Conservation (phyloP, 2,797 vertebrate genomes). For the Callimico goeldii region DNA sequence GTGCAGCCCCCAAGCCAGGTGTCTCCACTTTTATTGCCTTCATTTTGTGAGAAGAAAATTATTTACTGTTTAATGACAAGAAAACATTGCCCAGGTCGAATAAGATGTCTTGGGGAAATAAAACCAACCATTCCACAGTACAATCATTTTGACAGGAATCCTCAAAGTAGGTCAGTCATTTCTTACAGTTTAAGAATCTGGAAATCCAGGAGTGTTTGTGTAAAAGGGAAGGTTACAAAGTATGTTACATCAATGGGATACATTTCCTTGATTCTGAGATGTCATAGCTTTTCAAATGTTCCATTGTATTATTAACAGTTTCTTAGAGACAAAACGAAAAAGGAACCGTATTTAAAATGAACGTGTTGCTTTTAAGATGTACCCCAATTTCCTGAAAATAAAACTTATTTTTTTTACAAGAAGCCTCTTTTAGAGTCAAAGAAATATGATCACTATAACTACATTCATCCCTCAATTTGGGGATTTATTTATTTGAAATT, state of each 20-base stretch:
- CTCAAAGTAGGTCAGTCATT: slow-evolving; percentile 34
- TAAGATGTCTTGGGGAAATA: slow-evolving; percentile 24
- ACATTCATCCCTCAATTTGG: background rate
- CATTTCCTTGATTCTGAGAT: background rate
- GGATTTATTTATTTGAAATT: background rate
- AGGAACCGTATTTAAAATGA: background rate
- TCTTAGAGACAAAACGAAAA: background rate
- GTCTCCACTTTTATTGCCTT: background rate
- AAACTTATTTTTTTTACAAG: background rate
- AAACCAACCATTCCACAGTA: slow-evolving; percentile 36
- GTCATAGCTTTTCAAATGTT: background rate
- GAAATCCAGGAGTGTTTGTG: background rate
- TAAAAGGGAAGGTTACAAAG: background rate
- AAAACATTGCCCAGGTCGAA: slow-evolving; percentile 17
- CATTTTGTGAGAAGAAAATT: background rate
- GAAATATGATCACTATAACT: background rate
- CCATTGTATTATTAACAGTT: background rate
- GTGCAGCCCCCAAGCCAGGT: background rate
- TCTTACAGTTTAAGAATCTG: background rate
- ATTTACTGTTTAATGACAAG: background rate
- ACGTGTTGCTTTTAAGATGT: background rate
- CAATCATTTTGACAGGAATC: slow-evolving; percentile 39
- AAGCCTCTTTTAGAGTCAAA: background rate
- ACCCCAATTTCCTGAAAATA: slow-evolving; percentile 6
- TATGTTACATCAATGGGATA: background rate